phyloP scores from a whole-genome alignment of 92 coral and sea anemone genomes.

The Nematostella vectensis region DNA sequence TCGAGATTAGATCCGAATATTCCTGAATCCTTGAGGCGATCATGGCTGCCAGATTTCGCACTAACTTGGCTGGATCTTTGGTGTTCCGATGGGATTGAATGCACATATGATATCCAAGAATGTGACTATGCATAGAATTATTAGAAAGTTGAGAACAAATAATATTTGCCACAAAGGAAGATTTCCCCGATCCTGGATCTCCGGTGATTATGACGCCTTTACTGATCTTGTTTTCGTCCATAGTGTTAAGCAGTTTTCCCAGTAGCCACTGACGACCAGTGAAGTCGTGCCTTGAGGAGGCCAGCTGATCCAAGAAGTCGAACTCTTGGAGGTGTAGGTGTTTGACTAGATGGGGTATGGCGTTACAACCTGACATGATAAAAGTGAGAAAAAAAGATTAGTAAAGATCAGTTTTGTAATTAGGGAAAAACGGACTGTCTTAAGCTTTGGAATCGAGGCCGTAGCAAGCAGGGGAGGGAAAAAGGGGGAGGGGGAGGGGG shows the following conservation, averaged over 20 bases:
- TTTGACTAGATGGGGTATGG: no score
- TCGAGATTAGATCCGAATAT: constrained; percentile 28
- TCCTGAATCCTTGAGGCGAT: constrained; percentile 47
- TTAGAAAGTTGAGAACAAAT: constrained; percentile 74
- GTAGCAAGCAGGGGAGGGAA: no score
- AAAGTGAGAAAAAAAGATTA: no score
- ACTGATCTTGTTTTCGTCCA: background rate
- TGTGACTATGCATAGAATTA: constrained; percentile 50
- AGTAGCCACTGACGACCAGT: constrained; percentile 58
- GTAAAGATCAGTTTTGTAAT: no score
- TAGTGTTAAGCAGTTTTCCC: background rate
- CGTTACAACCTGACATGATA: no score
- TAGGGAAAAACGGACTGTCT: no score
- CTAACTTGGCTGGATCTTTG: constrained; percentile 62
- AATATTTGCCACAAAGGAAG: constrained; percentile 63
- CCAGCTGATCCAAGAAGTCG: constrained; percentile 10
- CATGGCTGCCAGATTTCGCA: constrained; percentile 72
- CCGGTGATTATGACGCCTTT: constrained; percentile 46
- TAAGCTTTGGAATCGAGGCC: no score
- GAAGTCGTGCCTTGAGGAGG: constrained; percentile 28
- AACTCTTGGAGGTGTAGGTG: background rate
- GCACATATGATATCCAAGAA: constrained; percentile 81
- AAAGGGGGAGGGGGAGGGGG: no score
- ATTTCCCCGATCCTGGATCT: constrained; percentile 83
- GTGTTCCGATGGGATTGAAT: constrained; percentile 56